Evolutionary conservation across 2,113 vertebrate genomes (phyloP).

Genomic region (Eleginops maclovinus): DNA sequence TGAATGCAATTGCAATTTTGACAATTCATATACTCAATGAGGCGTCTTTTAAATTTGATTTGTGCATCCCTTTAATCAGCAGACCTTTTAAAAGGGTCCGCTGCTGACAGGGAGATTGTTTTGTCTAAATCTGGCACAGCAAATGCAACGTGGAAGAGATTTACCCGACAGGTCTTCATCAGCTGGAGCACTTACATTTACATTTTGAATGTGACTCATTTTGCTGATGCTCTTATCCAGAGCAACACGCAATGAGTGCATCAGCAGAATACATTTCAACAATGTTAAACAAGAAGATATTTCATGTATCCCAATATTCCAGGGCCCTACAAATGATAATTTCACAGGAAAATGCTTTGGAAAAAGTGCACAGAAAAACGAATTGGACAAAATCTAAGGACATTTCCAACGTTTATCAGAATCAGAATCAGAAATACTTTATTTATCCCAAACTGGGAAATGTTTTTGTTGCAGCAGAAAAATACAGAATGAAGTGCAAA

Average conservation of each 20-base stretch:
- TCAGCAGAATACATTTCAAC: conserved; percentile 35
- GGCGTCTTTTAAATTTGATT: conserved; percentile 51
- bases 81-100: conserved; percentile 33
- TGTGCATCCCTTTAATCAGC: conserved; percentile 65
- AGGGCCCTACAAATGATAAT: conserved; percentile 19
- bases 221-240: conserved; percentile 55
- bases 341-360: not conserved
- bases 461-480: too few relatives aligned
- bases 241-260: conserved; percentile 34
- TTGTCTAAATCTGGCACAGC: conserved; percentile 68
- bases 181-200: conserved; percentile 65
- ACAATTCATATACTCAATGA: conserved; percentile 27
- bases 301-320: not conserved
- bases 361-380: not conserved
- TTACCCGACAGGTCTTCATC: conserved; percentile 59
- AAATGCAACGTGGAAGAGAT: conserved; percentile 51
- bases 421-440: too few relatives aligned
- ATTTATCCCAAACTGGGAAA: too few relatives aligned
- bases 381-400: not conserved
- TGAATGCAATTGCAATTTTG: conserved; percentile 27
- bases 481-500: too few relatives aligned
- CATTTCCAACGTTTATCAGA: conserved; percentile 4
- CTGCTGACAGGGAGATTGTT: conserved; percentile 72
- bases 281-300: conserved; percentile 1
- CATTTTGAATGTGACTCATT: conserved; percentile 70